Evolutionary conservation across 2,888 invertebrate species (phyloP).

Genomic region (Mythimna impura): DNA sequence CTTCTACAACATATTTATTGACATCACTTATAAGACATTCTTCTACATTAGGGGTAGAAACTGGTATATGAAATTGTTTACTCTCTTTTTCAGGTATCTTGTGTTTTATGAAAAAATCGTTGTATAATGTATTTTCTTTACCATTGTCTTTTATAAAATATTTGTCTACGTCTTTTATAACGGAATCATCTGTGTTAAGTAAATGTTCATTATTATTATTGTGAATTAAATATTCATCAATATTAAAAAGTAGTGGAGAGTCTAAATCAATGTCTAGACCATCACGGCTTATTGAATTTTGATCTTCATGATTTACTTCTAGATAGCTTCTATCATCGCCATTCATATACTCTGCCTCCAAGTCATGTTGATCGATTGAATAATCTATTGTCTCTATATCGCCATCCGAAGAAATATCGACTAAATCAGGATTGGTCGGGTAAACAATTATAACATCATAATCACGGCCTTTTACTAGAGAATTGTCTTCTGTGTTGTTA

Average conservation of each 20-base stretch:
- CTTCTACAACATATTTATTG: slow-evolving; percentile 51
- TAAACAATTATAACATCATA: slow-evolving; percentile 82
- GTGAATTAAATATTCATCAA: slow-evolving; percentile 86
- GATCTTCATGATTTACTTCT: slow-evolving; percentile 61
- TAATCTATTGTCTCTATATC: slow-evolving; percentile 53
- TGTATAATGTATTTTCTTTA: slow-evolving; percentile 69
- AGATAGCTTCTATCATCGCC: slow-evolving; percentile 66
- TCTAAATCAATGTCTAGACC: slow-evolving; percentile 77
- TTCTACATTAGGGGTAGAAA: slow-evolving; percentile 71
- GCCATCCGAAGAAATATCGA: slow-evolving; percentile 82
- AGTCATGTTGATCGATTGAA: slow-evolving; percentile 59
- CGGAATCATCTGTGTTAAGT: slow-evolving; percentile 80
- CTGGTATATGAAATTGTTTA: slow-evolving; percentile 72
- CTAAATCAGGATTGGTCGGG: slow-evolving; percentile 80
- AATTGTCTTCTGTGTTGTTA: too few species aligned
- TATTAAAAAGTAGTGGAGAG: slow-evolving; percentile 77
- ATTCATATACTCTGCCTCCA: slow-evolving; percentile 68
- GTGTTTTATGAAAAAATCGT: slow-evolving; percentile 80
- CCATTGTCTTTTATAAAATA: slow-evolving; percentile 84
- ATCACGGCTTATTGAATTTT: slow-evolving; percentile 68
- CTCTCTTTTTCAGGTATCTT: slow-evolving; percentile 72
- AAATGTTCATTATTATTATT: slow-evolving; percentile 71
- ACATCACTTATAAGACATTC: slow-evolving; percentile 69
- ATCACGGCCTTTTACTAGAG: slow-evolving; percentile 81
- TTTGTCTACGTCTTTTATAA: slow-evolving; percentile 85